Evolutionary conservation across 2,888 invertebrate species (phyloP).

Genomic region (Drosophila pegasa): DNA sequence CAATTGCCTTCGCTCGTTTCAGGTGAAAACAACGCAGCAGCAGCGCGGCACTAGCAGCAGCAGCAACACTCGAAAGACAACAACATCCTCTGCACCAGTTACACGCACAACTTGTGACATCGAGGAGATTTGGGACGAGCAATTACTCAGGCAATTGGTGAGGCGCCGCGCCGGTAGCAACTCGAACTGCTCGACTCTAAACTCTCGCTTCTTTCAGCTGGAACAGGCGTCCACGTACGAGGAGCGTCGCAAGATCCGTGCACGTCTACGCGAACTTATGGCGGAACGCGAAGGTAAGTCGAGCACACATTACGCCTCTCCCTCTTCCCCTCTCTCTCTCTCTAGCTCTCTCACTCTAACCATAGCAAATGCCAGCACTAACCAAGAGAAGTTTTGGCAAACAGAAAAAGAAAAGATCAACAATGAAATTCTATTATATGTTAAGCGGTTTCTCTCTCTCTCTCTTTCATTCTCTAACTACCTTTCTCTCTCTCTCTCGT

Average conservation of each 20-base stretch:
- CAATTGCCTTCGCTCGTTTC: slow-evolving; percentile 50
- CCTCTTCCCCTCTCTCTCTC: background rate
- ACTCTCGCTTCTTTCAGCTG: slow-evolving; percentile 86
- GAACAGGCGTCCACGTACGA: slow-evolving; percentile 95
- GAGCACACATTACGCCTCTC: too few species aligned
- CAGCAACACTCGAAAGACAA: slow-evolving; percentile 39
- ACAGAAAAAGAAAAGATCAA: background rate
- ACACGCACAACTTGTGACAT: slow-evolving; percentile 87
- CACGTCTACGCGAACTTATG: slow-evolving; percentile 92
- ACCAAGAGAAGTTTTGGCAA: slow-evolving; percentile 22
- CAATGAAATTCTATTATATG: background rate
- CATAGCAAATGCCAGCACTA: slow-evolving; percentile 39
- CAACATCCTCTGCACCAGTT: slow-evolving; percentile 85
- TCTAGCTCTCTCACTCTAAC: slow-evolving; percentile 46
- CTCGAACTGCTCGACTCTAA: background rate
- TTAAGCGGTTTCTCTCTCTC: slow-evolving; percentile 14
- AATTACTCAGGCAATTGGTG: slow-evolving; percentile 89
- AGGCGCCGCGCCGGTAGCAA: slow-evolving; percentile 79
- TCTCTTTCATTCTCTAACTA: slow-evolving; percentile 9
- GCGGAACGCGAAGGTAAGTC: slow-evolving; percentile 93
- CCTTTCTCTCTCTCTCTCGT: slow-evolving; percentile 14
- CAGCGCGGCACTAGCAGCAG: slow-evolving; percentile 60
- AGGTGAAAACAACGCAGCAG: slow-evolving; percentile 86
- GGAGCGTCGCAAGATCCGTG: slow-evolving; percentile 92
- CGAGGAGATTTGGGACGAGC: slow-evolving; percentile 92